phyloP scores from a whole-genome alignment of 2,113 vertebrate genomes.

The Caranx ignobilis region DNA sequence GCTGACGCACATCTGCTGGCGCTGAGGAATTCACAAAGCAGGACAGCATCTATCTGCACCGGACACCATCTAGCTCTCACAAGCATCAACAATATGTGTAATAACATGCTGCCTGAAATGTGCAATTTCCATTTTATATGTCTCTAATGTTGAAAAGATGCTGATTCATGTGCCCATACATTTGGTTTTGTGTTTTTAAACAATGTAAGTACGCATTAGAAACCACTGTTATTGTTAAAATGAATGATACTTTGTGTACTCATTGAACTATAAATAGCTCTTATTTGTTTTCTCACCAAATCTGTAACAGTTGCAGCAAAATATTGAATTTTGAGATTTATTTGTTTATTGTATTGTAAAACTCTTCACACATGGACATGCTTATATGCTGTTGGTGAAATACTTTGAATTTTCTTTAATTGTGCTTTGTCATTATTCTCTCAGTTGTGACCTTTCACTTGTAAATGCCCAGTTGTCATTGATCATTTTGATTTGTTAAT shows the following conservation, averaged over 20 bases:
- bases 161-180: not conserved
- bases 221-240: not conserved
- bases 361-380: not conserved
- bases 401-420: not conserved
- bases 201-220: not conserved
- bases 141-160: not conserved
- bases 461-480: not conserved
- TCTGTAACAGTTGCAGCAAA: not conserved
- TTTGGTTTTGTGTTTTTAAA: not conserved
- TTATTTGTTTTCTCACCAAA: not conserved
- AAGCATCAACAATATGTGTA: conserved; percentile 67
- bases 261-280: not conserved
- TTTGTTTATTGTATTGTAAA: not conserved
- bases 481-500: not conserved
- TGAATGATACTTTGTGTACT: not conserved
- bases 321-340: not conserved
- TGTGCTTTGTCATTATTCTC: not conserved
- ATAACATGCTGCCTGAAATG: not conserved
- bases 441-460: not conserved
- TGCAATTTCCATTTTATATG: not conserved
- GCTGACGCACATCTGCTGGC: not conserved
- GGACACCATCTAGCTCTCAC: conserved; percentile 39
- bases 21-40: not conserved
- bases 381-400: not conserved
- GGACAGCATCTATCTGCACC: conserved; percentile 11